Conservation (phyloP, 2,888 invertebrate genomes). For the Pardosa pseudoannulata region DNA sequence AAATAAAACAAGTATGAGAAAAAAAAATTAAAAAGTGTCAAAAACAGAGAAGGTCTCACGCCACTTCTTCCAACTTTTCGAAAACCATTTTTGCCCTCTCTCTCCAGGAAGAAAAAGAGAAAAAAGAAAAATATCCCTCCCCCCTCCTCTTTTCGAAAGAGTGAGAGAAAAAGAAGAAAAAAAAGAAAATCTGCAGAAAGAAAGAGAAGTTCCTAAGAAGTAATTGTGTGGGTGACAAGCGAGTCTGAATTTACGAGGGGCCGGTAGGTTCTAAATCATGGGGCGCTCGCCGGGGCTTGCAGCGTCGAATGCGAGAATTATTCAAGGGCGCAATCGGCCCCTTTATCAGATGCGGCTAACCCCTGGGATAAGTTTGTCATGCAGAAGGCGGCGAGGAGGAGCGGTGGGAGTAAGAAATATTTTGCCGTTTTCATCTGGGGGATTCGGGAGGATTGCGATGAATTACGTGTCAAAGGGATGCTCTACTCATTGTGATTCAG, state of each 20-base stretch:
- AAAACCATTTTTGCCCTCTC: conserved; percentile 7
- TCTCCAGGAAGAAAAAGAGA: not conserved
- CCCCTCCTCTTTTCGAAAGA: too few species aligned
- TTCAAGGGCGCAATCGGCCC: conserved; percentile 43
- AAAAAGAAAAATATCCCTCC: too few species aligned
- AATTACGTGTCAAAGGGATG: conserved; percentile 29
- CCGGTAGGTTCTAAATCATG: conserved; percentile 45
- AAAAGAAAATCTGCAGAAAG: not conserved
- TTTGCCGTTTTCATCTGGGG: conserved; percentile 36
- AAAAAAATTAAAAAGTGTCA: not conserved
- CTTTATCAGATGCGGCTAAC: conserved; percentile 45
- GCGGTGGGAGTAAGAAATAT: conserved; percentile 17
- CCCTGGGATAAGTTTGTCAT: conserved; percentile 50
- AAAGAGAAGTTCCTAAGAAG: conserved; percentile 46
- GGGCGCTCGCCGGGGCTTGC: conserved; percentile 52
- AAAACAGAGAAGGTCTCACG: not conserved
- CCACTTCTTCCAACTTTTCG: not conserved
- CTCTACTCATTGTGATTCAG: conserved; percentile 2
- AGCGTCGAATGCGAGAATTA: conserved; percentile 58
- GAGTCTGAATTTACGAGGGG: conserved; percentile 62
- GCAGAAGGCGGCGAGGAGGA: conserved; percentile 11
- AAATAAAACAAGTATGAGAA: not conserved
- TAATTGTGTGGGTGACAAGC: conserved; percentile 71
- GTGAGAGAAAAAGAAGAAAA: conserved; percentile 24
- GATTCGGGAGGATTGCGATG: conserved; percentile 22